Evolutionary conservation across 2,888 invertebrate species (phyloP).

Genomic region (Cryptocheilus praepositus): DNA sequence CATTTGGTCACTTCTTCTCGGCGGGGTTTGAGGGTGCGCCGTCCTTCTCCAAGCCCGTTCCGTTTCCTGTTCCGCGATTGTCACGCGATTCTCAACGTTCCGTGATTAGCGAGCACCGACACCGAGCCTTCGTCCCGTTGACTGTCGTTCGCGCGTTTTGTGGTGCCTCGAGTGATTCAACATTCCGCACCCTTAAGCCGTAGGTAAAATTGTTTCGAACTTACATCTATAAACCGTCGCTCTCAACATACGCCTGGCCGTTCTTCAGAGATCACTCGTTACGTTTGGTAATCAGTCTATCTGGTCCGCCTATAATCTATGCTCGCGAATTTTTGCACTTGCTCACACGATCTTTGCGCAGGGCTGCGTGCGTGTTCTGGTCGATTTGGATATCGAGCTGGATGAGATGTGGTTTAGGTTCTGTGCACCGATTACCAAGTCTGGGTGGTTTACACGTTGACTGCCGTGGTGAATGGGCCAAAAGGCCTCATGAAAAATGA

Average conservation of each 20-base stretch:
- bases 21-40: conserved; percentile 9
- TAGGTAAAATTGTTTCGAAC: neutral
- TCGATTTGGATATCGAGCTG: too few species aligned
- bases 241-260: conserved; percentile 10
- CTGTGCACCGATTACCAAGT: too few species aligned
- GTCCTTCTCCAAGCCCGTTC: too few species aligned
- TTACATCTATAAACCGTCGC: neutral
- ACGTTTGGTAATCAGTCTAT: conserved; percentile 67
- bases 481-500: too few species aligned
- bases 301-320: conserved; percentile 60
- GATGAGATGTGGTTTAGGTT: too few species aligned
- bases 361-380: conserved; percentile 5
- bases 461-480: too few species aligned
- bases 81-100: too few species aligned
- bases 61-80: neutral
- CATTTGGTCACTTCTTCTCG: conserved; percentile 40
- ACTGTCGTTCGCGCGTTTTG: conserved; percentile 23
- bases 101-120: neutral
- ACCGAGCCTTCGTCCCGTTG: conserved; percentile 14
- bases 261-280: conserved; percentile 62
- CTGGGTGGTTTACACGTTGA: too few species aligned
- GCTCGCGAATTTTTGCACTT: conserved; percentile 36
- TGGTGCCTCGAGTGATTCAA: neutral
- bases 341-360: neutral
- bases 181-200: neutral